Evolutionary conservation across 2,113 vertebrate genomes (phyloP).

Genomic region (Cyphomyrus plagiostoma): DNA sequence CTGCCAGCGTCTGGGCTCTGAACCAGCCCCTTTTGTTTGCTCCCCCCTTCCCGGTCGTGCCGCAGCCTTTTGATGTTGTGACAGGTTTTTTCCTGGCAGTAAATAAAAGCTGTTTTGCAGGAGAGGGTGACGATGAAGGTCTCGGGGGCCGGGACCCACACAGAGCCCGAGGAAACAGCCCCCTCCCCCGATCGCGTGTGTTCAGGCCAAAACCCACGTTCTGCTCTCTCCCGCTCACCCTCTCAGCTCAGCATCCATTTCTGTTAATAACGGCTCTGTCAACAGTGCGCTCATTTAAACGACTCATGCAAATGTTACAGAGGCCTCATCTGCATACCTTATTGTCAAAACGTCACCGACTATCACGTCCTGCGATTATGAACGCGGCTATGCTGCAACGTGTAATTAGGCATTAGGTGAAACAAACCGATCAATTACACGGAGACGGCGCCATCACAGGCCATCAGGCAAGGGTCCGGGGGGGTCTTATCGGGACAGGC

Average conservation of each 20-base stretch:
- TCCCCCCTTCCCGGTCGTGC: constrained; percentile 27
- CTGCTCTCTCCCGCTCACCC: constrained; percentile 47
- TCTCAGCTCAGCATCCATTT: constrained; percentile 92
- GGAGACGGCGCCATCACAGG: constrained; percentile 79
- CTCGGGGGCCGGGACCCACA: background rate
- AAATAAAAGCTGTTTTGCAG: constrained; percentile 61
- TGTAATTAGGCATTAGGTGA: constrained; percentile 99
- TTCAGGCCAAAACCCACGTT: background rate
- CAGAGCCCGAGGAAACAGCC: background rate
- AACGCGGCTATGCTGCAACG: constrained; percentile 91
- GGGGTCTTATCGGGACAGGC: constrained; percentile 8
- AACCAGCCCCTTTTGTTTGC: constrained; percentile 36
- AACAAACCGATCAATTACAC: constrained; percentile 99
- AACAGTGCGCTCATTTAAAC: constrained; percentile 98
- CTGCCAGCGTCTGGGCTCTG: constrained; percentile 1
- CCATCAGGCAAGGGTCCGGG: constrained; percentile 72
- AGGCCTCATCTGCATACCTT: constrained; percentile 96
- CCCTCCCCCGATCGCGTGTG: background rate
- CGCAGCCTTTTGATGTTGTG: constrained; percentile 39
- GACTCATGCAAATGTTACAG: constrained; percentile 99
- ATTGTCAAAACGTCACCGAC: constrained; percentile 99
- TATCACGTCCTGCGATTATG: constrained; percentile 98
- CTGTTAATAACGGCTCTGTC: constrained; percentile 97
- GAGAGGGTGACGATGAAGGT: constrained; percentile 47
- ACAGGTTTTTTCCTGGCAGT: constrained; percentile 40